Percentiles rank a stretch among this genome's conserved stretches.
Conservation (phyloP, 1,140 invertebrate species). For the Physella acuta region DNA sequence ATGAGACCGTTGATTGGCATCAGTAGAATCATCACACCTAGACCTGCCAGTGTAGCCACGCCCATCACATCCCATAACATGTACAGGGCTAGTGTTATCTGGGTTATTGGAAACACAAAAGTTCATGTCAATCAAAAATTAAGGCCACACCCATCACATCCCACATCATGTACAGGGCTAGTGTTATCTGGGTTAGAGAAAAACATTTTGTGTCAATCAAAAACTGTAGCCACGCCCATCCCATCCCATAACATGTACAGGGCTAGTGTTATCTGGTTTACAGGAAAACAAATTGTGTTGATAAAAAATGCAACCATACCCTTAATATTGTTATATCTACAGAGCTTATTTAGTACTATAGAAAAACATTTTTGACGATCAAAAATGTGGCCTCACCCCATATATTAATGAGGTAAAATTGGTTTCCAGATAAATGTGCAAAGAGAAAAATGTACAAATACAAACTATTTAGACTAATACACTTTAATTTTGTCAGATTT, state of each 20-base stretch:
- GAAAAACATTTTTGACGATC: too few relatives aligned
- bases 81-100: conserved; percentile 72
- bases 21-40: conserved; percentile 57
- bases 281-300: conserved; percentile 57
- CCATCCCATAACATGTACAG: conserved; percentile 88
- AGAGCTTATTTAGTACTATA: too few relatives aligned
- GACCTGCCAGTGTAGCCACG: conserved; percentile 50
- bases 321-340: conserved; percentile 83
- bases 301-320: conserved; percentile 53
- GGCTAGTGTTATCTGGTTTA: conserved; percentile 65
- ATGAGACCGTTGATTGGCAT: conserved; percentile 76
- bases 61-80: conserved; percentile 80
- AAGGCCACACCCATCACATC: too few relatives aligned
- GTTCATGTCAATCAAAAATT: too few relatives aligned
- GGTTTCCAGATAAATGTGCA: too few relatives aligned
- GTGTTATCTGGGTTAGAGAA: conserved; percentile 70
- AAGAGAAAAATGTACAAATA: too few relatives aligned
- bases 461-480: too few relatives aligned
- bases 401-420: too few relatives aligned
- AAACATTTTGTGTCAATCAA: conserved; percentile 57
- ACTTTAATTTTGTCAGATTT: too few relatives aligned
- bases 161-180: too few relatives aligned
- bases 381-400: too few relatives aligned
- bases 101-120: too few relatives aligned
- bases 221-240: conserved; percentile 57